These are phyloP conservation scores for Galbula dea DNA, from an alignment of 2,113 vertebrate species.

Conservation along the genomic window DNA sequence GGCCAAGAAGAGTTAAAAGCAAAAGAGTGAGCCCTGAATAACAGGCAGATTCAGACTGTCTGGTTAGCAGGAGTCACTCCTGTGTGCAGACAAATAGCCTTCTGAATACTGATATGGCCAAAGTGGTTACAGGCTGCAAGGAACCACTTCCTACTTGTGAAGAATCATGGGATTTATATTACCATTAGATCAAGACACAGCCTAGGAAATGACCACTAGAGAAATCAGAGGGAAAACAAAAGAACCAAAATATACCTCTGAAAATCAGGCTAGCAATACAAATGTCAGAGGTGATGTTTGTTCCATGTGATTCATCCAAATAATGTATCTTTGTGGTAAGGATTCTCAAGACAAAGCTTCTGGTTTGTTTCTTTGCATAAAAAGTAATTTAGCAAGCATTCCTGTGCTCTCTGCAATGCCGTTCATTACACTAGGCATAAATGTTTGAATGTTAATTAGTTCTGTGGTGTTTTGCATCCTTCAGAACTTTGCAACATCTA, in stretches of 20 bases:
- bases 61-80: background rate
- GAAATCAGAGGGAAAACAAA: background rate
- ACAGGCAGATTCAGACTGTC: background rate
- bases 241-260: background rate
- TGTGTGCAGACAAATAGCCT: background rate
- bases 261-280: background rate
- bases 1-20: background rate
- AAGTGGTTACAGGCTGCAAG: background rate
- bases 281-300: background rate
- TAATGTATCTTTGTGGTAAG: background rate
- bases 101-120: background rate
- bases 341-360: background rate
- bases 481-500: background rate
- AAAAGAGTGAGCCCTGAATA: background rate
- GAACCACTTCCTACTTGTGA: background rate
- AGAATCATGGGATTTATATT: background rate
- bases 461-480: background rate
- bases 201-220: background rate
- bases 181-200: background rate
- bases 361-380: background rate
- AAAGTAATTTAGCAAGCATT: background rate
- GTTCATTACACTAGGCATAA: background rate
- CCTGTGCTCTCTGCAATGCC: background rate
- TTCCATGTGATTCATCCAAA: background rate
- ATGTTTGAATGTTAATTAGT: background rate